A percentile compares a stretch with the other conserved stretches of the same genome.
Evolutionary conservation across 2,113 vertebrate species (phyloP).

Genomic region (Lepus americanus): DNA sequence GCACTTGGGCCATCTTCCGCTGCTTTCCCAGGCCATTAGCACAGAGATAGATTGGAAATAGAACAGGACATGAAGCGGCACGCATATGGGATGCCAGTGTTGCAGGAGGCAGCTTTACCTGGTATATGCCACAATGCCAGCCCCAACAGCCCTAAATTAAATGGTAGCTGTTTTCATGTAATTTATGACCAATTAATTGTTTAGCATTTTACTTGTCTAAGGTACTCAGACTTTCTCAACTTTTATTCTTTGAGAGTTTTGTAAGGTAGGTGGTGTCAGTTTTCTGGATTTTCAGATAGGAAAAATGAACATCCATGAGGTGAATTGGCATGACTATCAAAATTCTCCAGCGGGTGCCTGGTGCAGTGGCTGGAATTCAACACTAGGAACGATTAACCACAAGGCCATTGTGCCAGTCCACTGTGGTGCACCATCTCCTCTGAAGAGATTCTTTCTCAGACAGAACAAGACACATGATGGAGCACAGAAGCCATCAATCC

Average conservation of each 20-base stretch:
- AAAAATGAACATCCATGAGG: background rate
- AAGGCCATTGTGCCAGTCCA: background rate
- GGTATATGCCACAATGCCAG: too few species aligned
- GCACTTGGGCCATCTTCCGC: too few species aligned
- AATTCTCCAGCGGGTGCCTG: background rate
- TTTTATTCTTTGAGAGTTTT: background rate
- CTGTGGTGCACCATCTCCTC: background rate
- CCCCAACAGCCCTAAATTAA: background rate
- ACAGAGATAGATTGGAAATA: too few species aligned
- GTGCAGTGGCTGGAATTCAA: background rate
- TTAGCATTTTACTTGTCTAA: background rate
- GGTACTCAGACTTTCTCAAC: background rate
- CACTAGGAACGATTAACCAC: background rate
- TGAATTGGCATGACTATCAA: background rate
- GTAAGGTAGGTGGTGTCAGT: background rate
- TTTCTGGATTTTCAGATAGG: background rate
- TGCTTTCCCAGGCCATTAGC: too few species aligned
- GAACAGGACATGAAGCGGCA: too few species aligned
- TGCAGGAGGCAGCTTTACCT: too few species aligned
- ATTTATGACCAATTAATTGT: background rate
- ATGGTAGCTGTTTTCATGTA: background rate
- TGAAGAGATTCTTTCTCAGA: background rate
- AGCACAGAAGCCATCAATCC: background rate
- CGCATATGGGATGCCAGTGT: too few species aligned
- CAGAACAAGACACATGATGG: accelerated